These are phyloP conservation scores for Charina bottae DNA, from an alignment of 2,113 vertebrate genomes.

Conservation along the genomic window DNA sequence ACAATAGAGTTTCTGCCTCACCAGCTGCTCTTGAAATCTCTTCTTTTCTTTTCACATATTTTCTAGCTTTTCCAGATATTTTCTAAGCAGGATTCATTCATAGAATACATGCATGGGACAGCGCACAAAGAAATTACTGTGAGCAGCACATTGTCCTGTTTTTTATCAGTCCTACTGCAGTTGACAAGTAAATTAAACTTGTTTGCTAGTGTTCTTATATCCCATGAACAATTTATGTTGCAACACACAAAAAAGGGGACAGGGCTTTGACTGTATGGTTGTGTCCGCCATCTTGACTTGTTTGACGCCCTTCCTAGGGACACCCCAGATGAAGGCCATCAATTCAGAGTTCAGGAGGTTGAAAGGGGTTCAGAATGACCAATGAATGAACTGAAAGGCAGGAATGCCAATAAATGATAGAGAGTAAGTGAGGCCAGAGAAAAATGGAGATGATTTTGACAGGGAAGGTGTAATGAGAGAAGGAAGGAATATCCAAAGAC, in stretches of 20 bases:
- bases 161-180: background rate
- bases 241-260: background rate
- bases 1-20: background rate
- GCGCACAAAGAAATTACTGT: background rate
- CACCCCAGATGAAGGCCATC: background rate
- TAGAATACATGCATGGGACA: accelerated
- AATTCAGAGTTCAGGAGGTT: background rate
- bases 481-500: background rate
- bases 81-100: background rate
- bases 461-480: background rate
- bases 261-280: background rate
- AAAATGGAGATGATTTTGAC: background rate
- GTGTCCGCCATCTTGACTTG: background rate
- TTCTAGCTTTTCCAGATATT: background rate
- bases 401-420: background rate
- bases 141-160: accelerated
- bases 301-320: background rate
- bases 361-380: background rate
- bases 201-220: background rate
- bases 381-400: background rate
- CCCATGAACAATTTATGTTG: background rate
- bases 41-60: background rate
- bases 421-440: background rate
- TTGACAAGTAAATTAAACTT: background rate
- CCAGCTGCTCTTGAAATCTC: background rate